These are phyloP conservation scores for Eira barbara DNA, from an alignment of 2,113 vertebrate species.

Conservation along the genomic window DNA sequence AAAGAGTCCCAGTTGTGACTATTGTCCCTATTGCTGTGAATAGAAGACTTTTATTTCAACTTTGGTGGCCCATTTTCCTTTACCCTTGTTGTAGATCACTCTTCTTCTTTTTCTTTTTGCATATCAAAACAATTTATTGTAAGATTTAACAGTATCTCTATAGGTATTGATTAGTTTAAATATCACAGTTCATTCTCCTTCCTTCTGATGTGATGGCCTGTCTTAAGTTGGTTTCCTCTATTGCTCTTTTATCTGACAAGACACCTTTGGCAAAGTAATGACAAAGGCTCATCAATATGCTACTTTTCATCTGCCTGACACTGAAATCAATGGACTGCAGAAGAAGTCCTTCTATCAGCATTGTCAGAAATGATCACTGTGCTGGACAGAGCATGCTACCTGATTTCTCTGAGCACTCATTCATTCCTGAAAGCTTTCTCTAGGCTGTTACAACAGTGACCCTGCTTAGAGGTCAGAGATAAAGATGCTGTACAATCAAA, in stretches of 20 bases:
- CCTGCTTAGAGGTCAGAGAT: slow-evolving; percentile 76
- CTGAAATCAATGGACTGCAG: slow-evolving; percentile 80
- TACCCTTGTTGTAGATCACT: not conserved
- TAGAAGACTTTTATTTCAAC: not conserved
- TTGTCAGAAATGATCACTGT: slow-evolving; percentile 75
- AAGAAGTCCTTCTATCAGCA: slow-evolving; percentile 69
- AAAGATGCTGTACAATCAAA: slow-evolving; percentile 61
- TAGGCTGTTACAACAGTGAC: slow-evolving; percentile 76
- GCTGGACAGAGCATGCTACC: slow-evolving; percentile 64
- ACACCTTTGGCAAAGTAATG: slow-evolving; percentile 79
- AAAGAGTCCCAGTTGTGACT: not conserved
- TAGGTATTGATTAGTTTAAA: slow-evolving; percentile 75
- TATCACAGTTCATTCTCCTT: slow-evolving; percentile 75
- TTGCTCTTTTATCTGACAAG: slow-evolving; percentile 82
- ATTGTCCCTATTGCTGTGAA: not conserved
- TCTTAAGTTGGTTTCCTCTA: slow-evolving; percentile 80
- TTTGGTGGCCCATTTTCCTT: not conserved
- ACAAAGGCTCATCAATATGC: slow-evolving; percentile 80
- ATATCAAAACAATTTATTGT: slow-evolving; percentile 64
- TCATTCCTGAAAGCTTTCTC: slow-evolving; percentile 75
- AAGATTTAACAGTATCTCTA: slow-evolving; percentile 46
- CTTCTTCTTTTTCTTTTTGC: not conserved
- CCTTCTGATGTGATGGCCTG: slow-evolving; percentile 78
- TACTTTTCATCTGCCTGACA: slow-evolving; percentile 84
- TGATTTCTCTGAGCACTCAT: slow-evolving; percentile 65